Evolutionary conservation across 2,888 invertebrate genomes (phyloP).

Genomic region (Stenchaetothrips biformis): DNA sequence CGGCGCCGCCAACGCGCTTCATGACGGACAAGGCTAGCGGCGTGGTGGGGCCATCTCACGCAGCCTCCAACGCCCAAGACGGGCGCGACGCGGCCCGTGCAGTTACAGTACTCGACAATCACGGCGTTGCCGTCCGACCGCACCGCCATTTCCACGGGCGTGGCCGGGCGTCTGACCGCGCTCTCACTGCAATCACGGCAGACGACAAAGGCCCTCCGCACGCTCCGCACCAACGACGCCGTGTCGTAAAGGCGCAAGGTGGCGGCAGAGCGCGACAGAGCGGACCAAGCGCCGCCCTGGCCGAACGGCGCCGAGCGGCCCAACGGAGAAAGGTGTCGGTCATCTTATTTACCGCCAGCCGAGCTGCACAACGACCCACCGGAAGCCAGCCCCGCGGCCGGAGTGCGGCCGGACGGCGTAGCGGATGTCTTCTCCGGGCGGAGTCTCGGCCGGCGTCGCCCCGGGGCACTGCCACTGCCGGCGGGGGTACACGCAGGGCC

Average conservation of each 20-base stretch:
- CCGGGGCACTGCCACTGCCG: neutral
- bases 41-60: neutral
- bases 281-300: too few relatives aligned
- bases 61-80: neutral
- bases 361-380: neutral
- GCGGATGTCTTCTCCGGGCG: too few relatives aligned
- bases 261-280: neutral
- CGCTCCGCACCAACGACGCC: neutral
- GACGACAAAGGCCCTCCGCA: neutral
- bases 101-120: neutral
- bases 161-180: neutral
- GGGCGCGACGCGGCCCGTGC: neutral
- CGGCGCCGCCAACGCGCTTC: conserved; percentile 11
- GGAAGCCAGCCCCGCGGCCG: neutral
- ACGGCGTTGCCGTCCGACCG: neutral
- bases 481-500: neutral
- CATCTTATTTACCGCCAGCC: too few relatives aligned
- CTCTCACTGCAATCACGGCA: neutral
- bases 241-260: neutral
- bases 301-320: neutral
- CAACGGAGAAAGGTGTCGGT: neutral
- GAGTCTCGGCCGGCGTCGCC: neutral
- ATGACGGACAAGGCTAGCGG: conserved; percentile 10
- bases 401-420: neutral
- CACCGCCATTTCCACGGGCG: neutral